These are phyloP conservation scores for Mus minutoides DNA, from an alignment of 2,797 vertebrate species.

Conservation along the genomic window DNA sequence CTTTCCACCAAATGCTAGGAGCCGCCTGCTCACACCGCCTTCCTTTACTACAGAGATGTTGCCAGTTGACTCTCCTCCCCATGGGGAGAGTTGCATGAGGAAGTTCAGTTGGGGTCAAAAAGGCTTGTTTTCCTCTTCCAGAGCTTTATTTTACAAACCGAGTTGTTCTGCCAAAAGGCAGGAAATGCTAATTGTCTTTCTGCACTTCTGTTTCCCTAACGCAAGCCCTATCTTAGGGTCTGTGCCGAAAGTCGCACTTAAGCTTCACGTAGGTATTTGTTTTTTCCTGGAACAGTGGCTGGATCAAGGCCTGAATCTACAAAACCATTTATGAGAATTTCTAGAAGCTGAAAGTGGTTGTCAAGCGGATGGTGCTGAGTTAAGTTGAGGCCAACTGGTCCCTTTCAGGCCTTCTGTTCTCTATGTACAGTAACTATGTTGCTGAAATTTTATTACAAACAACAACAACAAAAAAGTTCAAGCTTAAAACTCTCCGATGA, in stretches of 20 bases:
- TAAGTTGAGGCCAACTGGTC: not conserved
- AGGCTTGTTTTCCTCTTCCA: slow-evolving; percentile 68
- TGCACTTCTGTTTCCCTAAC: slow-evolving; percentile 76
- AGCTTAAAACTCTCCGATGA: not conserved
- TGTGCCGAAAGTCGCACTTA: not conserved
- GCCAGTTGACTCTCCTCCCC: not conserved
- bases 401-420: not conserved
- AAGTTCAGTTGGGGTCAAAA: slow-evolving; percentile 75
- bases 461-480: not conserved
- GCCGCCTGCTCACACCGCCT: not conserved
- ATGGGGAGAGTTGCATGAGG: not conserved
- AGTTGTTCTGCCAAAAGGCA: slow-evolving; percentile 67
- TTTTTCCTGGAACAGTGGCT: slow-evolving; percentile 72
- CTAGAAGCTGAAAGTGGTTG: slow-evolving; percentile 42
- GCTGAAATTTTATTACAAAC: not conserved
- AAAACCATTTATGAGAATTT: slow-evolving; percentile 57
- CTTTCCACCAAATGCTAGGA: not conserved
- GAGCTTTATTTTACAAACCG: slow-evolving; percentile 55
- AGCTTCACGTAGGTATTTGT: slow-evolving; percentile 61
- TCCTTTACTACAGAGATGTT: slow-evolving; percentile 50
- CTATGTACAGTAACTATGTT: not conserved
- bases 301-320: slow-evolving; percentile 55
- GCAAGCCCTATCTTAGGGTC: slow-evolving; percentile 60
- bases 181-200: slow-evolving; percentile 78
- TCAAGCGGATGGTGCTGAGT: not conserved